phyloP scores from a whole-genome alignment of 2,797 vertebrate genomes.

The Pelochelys cantorii region DNA sequence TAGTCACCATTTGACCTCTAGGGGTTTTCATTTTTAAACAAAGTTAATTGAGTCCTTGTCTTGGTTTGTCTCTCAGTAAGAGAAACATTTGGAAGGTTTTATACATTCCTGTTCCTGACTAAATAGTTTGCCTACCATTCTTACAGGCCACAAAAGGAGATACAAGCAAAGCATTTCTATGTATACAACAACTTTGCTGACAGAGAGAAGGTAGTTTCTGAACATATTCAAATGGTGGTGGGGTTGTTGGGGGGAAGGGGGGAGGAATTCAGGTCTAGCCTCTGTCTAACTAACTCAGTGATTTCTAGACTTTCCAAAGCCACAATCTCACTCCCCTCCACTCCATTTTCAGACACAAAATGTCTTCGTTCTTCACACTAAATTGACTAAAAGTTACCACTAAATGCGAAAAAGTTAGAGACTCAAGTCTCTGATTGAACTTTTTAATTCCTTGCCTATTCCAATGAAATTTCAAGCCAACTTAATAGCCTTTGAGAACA shows the following conservation, averaged over 20 bases:
- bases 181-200: background rate
- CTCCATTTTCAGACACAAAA: background rate
- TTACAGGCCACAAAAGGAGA: background rate
- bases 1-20: background rate
- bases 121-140: background rate
- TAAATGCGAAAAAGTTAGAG: background rate
- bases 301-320: background rate
- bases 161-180: background rate
- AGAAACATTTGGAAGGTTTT: background rate
- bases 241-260: background rate
- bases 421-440: too few relatives aligned
- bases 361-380: background rate
- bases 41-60: background rate
- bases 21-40: background rate
- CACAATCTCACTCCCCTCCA: background rate
- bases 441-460: too few relatives aligned
- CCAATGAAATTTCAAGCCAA: background rate
- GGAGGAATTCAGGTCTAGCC: background rate
- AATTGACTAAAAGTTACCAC: too few relatives aligned
- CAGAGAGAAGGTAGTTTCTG: background rate
- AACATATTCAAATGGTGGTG: background rate
- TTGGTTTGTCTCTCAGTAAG: background rate
- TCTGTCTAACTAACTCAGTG: background rate
- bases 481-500: background rate
- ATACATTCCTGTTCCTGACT: background rate